These are phyloP conservation scores for Cyclopterus lumpus DNA, from an alignment of 2,797 vertebrate species.

Conservation along the genomic window DNA sequence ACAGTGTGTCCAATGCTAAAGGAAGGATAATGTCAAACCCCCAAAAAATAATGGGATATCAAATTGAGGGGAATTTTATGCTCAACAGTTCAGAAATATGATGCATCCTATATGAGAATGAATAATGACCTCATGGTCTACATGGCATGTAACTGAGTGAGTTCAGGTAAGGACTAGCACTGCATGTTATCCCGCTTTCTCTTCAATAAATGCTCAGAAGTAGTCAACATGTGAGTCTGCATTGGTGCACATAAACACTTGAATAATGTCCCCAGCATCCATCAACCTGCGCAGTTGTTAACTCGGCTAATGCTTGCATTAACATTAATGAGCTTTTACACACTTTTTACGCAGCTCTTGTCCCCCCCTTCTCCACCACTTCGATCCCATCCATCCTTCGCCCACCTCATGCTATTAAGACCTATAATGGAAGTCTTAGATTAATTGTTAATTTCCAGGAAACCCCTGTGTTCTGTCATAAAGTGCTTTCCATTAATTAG, in stretches of 20 bases:
- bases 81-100: conserved; percentile 20
- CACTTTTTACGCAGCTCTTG: conserved; percentile 36
- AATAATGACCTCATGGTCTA: conserved; percentile 9
- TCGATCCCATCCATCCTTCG: conserved; percentile 32
- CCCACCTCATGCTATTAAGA: conserved; percentile 66
- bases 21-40: conserved; percentile 6
- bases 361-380: conserved; percentile 48
- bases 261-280: conserved; percentile 23
- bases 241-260: neutral
- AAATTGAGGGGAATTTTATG: conserved; percentile 24
- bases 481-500: conserved; percentile 82
- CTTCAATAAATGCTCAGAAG: neutral
- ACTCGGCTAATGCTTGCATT: conserved; percentile 34
- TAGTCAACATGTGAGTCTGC: neutral
- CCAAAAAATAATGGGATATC: conserved; percentile 21
- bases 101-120: conserved; percentile 30
- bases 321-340: conserved; percentile 48
- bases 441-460: conserved; percentile 82
- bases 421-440: conserved; percentile 70
- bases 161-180: neutral
- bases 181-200: neutral
- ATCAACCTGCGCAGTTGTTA: conserved; percentile 21
- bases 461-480: conserved; percentile 76
- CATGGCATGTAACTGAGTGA: conserved; percentile 17
- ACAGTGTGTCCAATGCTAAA: conserved; percentile 6